Evolutionary conservation across 2,888 invertebrate species (phyloP).

Genomic region (Drosophila fulvimacula): DNA sequence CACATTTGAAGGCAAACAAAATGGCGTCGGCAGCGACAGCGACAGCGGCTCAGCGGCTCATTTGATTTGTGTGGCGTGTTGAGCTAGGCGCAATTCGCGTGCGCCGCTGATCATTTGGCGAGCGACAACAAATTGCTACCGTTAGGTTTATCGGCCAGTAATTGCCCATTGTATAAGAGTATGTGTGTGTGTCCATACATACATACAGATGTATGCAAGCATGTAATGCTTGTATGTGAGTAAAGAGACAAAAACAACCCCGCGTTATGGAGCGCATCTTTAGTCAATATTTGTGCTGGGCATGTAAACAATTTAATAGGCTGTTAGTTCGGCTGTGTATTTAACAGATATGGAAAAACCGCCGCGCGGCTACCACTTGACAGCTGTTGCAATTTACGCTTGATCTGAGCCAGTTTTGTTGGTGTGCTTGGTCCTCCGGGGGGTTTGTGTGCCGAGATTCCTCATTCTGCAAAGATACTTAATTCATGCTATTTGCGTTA

Average conservation of each 20-base stretch:
- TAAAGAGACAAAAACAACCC: slow-evolving; percentile 28
- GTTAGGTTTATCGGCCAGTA: slow-evolving; percentile 42
- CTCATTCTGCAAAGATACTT: slow-evolving; percentile 61
- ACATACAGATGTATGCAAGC: not conserved
- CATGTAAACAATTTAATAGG: slow-evolving; percentile 82
- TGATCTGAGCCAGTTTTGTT: slow-evolving; percentile 57
- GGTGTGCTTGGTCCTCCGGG: slow-evolving; percentile 34
- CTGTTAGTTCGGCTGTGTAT: slow-evolving; percentile 68
- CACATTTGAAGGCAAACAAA: slow-evolving; percentile 74
- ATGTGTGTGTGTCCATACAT: not conserved
- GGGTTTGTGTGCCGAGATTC: slow-evolving; percentile 57
- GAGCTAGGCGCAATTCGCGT: slow-evolving; percentile 53
- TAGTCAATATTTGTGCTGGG: slow-evolving; percentile 74
- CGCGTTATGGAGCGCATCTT: slow-evolving; percentile 60
- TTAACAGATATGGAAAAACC: slow-evolving; percentile 60
- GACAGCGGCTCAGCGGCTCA: slow-evolving; percentile 53
- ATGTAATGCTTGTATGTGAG: not conserved
- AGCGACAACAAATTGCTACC: slow-evolving; percentile 71
- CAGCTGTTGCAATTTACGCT: slow-evolving; percentile 80
- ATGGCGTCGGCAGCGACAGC: slow-evolving; percentile 54
- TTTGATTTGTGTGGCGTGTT: slow-evolving; percentile 49
- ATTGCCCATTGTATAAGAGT: slow-evolving; percentile 7
- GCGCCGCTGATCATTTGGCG: slow-evolving; percentile 75
- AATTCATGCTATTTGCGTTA: slow-evolving; percentile 52
- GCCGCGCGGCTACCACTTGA: slow-evolving; percentile 69